Evolutionary conservation across 2,797 vertebrate genomes (phyloP).

Genomic region (Coccyzus lansbergi): DNA sequence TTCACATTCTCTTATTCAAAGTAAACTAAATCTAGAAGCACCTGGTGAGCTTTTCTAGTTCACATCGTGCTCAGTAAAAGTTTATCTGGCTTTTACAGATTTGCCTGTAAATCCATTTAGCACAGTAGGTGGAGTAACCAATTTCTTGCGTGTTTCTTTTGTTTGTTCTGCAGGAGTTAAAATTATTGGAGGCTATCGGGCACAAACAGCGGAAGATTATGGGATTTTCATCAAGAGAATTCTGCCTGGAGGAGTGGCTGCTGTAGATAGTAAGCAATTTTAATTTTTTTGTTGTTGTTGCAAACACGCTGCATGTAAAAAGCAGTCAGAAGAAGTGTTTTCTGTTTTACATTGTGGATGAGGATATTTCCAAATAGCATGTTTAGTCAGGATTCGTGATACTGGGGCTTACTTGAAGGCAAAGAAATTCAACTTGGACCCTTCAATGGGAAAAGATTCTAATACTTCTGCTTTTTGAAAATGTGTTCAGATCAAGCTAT

Average conservation of each 20-base stretch:
- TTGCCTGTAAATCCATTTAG: background rate
- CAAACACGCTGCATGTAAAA: background rate
- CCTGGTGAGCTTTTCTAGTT: background rate
- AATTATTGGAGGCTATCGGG: conserved; percentile 85
- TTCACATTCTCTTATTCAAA: background rate
- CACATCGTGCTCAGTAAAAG: background rate
- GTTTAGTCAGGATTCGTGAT: background rate
- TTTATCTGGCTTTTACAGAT: background rate
- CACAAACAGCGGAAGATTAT: conserved; percentile 84
- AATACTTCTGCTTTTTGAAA: background rate
- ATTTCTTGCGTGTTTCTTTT: background rate
- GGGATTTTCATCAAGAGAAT: conserved; percentile 89
- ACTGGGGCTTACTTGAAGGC: background rate
- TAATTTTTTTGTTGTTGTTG: background rate
- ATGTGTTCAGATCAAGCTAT: background rate
- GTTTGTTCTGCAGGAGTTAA: conserved; percentile 81
- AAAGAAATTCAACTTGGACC: background rate
- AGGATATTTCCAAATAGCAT: background rate
- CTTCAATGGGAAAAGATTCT: background rate
- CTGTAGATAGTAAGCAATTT: conserved; percentile 79
- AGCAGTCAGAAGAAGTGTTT: background rate
- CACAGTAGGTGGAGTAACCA: background rate
- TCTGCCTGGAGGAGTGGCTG: conserved; percentile 82
- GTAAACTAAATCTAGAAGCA: background rate
- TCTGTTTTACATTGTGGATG: background rate